Evolutionary conservation across 2,797 vertebrate genomes (phyloP).

Genomic region (Ataeniobius toweri): DNA sequence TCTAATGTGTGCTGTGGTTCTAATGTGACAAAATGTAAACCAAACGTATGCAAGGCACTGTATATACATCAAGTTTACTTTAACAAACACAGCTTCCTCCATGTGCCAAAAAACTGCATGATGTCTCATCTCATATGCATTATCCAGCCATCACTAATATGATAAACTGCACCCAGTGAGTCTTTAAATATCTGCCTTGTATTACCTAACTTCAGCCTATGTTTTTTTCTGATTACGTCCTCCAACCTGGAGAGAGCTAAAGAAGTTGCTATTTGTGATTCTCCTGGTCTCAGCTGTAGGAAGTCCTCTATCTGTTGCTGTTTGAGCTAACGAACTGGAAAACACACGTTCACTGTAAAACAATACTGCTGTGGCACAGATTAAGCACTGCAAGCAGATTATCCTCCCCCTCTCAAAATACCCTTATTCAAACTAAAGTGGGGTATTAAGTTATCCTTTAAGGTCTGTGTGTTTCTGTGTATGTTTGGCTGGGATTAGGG

Average conservation of each 20-base stretch:
- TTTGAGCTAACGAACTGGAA: slow-evolving; percentile 18
- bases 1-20: background rate
- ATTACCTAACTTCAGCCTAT: slow-evolving; percentile 30
- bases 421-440: slow-evolving; percentile 40
- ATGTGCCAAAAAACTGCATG: slow-evolving; percentile 30
- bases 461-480: slow-evolving; percentile 32
- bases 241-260: slow-evolving; percentile 19
- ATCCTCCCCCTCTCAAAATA: slow-evolving; percentile 20
- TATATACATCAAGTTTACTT: slow-evolving; percentile 34
- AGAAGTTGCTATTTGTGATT: slow-evolving; percentile 9
- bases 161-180: slow-evolving; percentile 45
- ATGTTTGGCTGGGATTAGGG: slow-evolving; percentile 29
- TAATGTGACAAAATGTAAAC: no score
- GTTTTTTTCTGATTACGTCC: slow-evolving; percentile 16
- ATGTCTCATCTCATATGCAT: slow-evolving; percentile 44
- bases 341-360: slow-evolving; percentile 40
- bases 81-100: slow-evolving; percentile 40
- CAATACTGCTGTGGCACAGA: slow-evolving; percentile 35
- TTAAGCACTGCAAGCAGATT: slow-evolving; percentile 48
- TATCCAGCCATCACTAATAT: slow-evolving; percentile 61
- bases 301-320: slow-evolving; percentile 15
- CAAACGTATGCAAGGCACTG: background rate
- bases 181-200: slow-evolving; percentile 46
- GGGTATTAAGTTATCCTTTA: slow-evolving; percentile 32
- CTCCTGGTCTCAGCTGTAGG: background rate